Base-by-base conservation (phyloP, 2,113 vertebrate genomes). In the Dunckerocampus dactyliophorus region DNA sequence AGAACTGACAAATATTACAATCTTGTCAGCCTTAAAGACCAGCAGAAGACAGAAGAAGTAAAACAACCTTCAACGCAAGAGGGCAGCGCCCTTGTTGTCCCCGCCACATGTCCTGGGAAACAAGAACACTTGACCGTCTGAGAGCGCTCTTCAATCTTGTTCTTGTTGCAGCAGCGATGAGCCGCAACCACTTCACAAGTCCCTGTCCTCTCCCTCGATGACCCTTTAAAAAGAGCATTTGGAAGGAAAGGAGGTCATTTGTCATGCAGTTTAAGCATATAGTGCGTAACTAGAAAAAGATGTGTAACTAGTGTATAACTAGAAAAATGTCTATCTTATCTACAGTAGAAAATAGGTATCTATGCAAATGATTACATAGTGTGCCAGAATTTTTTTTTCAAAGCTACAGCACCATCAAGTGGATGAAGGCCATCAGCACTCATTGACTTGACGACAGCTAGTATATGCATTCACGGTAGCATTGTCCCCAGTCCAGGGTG, bases 111-210 rank as follows among this genome's bases (percentile, higher is more conserved):
- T 13, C 96, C 95, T 0, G 94, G 93, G 81, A 96, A 93, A 78
- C 96, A 98, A 46, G 95, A 97, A 47, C 95, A 98, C 86, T 95
- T 98, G 79, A 98, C 94, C 0, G 95, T 98, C 62, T 98, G 95
- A 0, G 95, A 98, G 3, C 93, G 90, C 66, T 98, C 95, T 72
- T 98, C 95, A 47, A 98, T 95, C 42, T 92, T 92, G 88, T 97
- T 98, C 89, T 91, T 97, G 74, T 98, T 98, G 91, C 95, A 98
- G 88, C 96, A 98, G 0, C 94, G 92, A 80, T 94, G 95, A 65
- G 94, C 91, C 0, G 94, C 94, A 3, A 98, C 94, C 14, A 98
- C 95, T 64, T 98, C 95, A 42, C 95, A 98, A 0, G 93, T 95
- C 8, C 95, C 96, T 12, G 88, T 88, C 74, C 82, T 85, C 70